phyloP scores from a whole-genome alignment of 2,797 vertebrate species.

The Eutrigla gurnardus region DNA sequence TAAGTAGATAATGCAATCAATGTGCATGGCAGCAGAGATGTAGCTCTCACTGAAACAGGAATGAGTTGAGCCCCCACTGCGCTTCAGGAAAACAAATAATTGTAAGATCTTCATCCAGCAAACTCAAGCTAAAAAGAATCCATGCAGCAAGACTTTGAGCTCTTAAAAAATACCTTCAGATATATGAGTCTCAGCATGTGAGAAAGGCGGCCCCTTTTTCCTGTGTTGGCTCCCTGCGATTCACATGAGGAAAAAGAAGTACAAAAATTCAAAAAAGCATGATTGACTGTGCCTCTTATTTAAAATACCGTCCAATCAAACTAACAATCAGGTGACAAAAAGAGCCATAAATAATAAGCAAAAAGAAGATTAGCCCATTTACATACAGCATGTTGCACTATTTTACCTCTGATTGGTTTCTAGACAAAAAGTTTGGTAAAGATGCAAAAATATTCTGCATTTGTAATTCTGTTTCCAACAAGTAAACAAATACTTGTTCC shows the following conservation, averaged over 20 bases:
- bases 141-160: slow-evolving; percentile 75
- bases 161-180: slow-evolving; percentile 82
- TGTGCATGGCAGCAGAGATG: slow-evolving; percentile 32
- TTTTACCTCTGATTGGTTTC: slow-evolving; percentile 17
- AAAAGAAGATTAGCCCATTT: slow-evolving; percentile 34
- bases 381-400: slow-evolving; percentile 16
- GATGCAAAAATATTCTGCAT: slow-evolving; percentile 21
- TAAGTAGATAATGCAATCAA: slow-evolving; percentile 62
- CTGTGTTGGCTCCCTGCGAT: slow-evolving; percentile 81
- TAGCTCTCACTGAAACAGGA: neutral
- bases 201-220: slow-evolving; percentile 83
- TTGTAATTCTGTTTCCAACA: slow-evolving; percentile 21
- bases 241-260: slow-evolving; percentile 66
- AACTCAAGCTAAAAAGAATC: slow-evolving; percentile 62
- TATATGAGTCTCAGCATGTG: slow-evolving; percentile 82
- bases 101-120: slow-evolving; percentile 41
- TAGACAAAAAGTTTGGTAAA: slow-evolving; percentile 20
- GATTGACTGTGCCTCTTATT: slow-evolving; percentile 47
- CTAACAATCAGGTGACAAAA: slow-evolving; percentile 35
- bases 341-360: slow-evolving; percentile 26
- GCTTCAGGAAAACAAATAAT: slow-evolving; percentile 8
- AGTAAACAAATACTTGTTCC: slow-evolving; percentile 22
- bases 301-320: slow-evolving; percentile 43
- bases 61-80: neutral
- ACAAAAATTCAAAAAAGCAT: slow-evolving; percentile 68